phyloP scores from a whole-genome alignment of 2,113 vertebrate species.

The Tamias sibiricus region DNA sequence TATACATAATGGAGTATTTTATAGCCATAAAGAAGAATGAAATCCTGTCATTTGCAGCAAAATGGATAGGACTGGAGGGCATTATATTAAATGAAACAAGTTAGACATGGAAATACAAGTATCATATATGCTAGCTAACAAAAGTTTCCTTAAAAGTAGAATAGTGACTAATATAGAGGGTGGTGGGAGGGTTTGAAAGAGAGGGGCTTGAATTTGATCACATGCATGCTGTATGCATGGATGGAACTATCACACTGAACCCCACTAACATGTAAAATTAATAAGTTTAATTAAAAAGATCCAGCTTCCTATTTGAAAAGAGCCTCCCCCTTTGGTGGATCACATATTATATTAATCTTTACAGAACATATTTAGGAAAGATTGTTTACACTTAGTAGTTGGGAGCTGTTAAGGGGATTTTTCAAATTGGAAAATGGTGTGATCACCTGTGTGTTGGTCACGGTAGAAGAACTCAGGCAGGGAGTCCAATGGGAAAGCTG shows the following conservation, averaged over 20 bases:
- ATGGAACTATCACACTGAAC: neutral
- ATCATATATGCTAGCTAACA: neutral
- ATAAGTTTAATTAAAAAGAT: neutral
- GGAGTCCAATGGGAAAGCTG: slow-evolving; percentile 3
- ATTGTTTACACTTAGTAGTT: neutral
- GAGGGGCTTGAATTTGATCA: neutral
- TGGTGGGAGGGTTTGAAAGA: too few relatives aligned
- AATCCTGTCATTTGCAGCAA: neutral
- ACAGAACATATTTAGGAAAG: neutral
- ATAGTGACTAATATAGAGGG: neutral
- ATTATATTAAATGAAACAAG: neutral
- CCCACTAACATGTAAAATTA: neutral
- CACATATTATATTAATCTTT: neutral
- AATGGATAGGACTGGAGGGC: neutral
- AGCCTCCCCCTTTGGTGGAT: neutral
- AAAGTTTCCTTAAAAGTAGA: neutral
- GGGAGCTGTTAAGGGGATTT: neutral
- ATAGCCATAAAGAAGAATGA: neutral
- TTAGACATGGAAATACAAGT: neutral
- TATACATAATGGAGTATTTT: neutral
- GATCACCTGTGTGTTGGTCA: neutral
- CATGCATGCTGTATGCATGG: neutral
- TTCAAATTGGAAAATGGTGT: neutral
- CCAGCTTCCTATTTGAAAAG: neutral
- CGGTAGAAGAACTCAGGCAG: neutral